Base-by-base conservation (phyloP, 2,888 invertebrate species). In the Buathra laborator region DNA sequence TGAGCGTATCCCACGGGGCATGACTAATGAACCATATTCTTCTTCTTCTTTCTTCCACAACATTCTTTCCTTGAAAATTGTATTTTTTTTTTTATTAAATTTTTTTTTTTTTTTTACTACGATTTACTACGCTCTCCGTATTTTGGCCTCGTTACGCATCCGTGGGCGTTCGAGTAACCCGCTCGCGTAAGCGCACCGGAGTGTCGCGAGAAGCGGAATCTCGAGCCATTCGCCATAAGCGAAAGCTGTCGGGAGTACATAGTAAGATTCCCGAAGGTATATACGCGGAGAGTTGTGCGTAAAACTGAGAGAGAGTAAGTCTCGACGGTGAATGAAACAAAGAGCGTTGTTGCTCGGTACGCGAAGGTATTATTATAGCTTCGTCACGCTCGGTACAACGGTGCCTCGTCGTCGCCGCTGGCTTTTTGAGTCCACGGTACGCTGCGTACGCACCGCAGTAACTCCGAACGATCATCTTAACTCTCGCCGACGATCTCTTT, bases 371-470 rank as follows among this genome's bases (percentile, higher is more conserved):
- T 37, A 67, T 78, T 76, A 66, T 66, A 76, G 76, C 81, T 80
- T 74, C 85, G 86, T 86, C 85, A 85, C 83, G 83, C 85, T 76
- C 81, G 68, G 74, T 46, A 80, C 87, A 81, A 86, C 80, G 83
- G 79, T 87, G 79, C 74, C 70, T 87, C 77, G 62, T 70, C 46
- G 56, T 29, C 53, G 64, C 62, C 75, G 72, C 81, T 87, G 81
- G 85, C 81, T 51, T 72, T 32, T 51, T 32, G 43, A 83, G 74
- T 62, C 76, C 89, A 90, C 89, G 90, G 89, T 90, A 91, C 89
- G 87, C 84, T 89, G 85, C 88, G 89, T 89, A 89, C 88, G 90
- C 86, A 82, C 82, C 37, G 86, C 83, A 9, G 86, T 84, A 79
- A 83, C 70, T 62, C 77, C 67, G 68, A 51, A 43, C 43, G 74